Evolutionary conservation across 1,140 invertebrate genomes (phyloP).

Genomic region (Kradibia gibbosae): DNA sequence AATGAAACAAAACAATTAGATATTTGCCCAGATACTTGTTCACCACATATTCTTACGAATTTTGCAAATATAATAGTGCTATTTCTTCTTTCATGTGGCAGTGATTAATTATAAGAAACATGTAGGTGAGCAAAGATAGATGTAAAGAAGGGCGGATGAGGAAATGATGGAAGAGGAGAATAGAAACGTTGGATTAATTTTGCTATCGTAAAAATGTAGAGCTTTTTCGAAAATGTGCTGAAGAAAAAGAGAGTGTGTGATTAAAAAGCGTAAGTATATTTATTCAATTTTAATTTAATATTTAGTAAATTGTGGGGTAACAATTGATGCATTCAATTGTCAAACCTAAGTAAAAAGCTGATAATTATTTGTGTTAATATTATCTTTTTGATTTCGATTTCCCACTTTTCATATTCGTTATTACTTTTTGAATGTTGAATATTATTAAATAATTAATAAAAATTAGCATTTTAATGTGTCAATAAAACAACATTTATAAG

Average conservation of each 20-base stretch:
- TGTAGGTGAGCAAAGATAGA: conserved; percentile 3
- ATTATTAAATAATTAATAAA: conserved; percentile 15
- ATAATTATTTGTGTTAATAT: conserved; percentile 26
- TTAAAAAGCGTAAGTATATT: too few species aligned
- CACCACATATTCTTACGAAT: conserved; percentile 41
- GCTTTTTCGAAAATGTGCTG: conserved; percentile 33
- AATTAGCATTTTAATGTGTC: neutral
- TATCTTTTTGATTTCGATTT: neutral
- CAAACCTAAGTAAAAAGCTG: conserved; percentile 44
- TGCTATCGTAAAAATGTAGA: conserved; percentile 24
- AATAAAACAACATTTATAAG: neutral
- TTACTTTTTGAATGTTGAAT: neutral
- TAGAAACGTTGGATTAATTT: conserved; percentile 53
- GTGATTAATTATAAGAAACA: neutral
- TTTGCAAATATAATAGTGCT: conserved; percentile 39
- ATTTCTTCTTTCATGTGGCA: neutral
- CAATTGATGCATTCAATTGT: conserved; percentile 40
- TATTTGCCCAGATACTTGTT: conserved; percentile 35
- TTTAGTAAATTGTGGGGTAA: conserved; percentile 38
- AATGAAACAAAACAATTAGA: conserved; percentile 40
- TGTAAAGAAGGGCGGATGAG: neutral
- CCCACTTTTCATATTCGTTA: neutral
- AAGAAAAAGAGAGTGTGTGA: conserved; percentile 40
- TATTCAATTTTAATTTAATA: too few species aligned
- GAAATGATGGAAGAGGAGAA: conserved; percentile 51